Conservation (phyloP, 1,140 invertebrate genomes). For the Drosophila equinoxialis region DNA sequence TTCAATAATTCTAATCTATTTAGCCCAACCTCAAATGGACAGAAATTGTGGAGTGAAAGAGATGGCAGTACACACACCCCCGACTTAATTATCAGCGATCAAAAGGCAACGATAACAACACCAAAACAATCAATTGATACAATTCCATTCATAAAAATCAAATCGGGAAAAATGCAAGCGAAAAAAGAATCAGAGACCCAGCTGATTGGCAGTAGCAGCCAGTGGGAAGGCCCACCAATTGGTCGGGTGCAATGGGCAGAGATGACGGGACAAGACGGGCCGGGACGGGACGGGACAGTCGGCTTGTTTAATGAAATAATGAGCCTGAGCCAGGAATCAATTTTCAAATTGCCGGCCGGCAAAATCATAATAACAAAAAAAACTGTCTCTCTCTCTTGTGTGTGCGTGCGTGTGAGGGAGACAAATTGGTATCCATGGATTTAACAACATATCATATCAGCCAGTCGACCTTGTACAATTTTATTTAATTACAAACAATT, state of each 20-base stretch:
- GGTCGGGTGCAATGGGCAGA: constrained; percentile 14
- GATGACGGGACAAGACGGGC: not conserved
- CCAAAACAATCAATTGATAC: constrained; percentile 81
- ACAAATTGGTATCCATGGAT: constrained; percentile 70
- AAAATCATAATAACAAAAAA: constrained; percentile 3
- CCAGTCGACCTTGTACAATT: constrained; percentile 73
- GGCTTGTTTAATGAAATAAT: constrained; percentile 75
- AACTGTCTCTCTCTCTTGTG: not conserved
- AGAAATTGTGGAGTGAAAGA: not conserved
- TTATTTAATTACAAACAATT: constrained; percentile 82
- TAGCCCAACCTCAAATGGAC: constrained; percentile 29
- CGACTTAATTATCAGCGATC: constrained; percentile 76
- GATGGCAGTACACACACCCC: constrained; percentile 51
- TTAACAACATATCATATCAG: constrained; percentile 43
- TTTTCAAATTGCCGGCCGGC: constrained; percentile 75
- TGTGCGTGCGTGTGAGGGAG: constrained; percentile 43
- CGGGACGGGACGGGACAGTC: not conserved
- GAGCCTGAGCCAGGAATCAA: constrained; percentile 70
- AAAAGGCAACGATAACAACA: constrained; percentile 77
- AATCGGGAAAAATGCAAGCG: constrained; percentile 68
- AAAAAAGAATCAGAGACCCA: constrained; percentile 68
- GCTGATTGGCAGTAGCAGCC: constrained; percentile 35
- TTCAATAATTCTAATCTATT: constrained; percentile 70
- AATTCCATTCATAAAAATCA: constrained; percentile 78
- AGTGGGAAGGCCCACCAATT: constrained; percentile 36